A percentile compares a stretch with the other conserved stretches of the same genome.
Evolutionary conservation across 2,113 vertebrate species (phyloP).

Genomic region (Perca schrenkii): DNA sequence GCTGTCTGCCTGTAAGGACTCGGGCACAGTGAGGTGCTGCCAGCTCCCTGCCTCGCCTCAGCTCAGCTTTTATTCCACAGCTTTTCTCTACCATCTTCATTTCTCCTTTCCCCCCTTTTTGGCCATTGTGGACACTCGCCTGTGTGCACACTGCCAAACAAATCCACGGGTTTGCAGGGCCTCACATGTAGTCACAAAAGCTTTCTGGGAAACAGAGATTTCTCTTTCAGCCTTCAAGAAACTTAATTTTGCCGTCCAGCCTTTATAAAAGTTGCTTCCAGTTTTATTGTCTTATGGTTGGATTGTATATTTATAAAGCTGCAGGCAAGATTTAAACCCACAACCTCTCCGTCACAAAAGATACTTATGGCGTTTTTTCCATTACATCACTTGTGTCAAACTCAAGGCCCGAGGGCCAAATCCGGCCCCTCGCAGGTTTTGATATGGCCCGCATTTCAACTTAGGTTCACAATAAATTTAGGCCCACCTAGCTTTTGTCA

Average conservation of each 20-base stretch:
- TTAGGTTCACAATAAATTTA: too few relatives aligned
- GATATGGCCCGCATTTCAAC: too few relatives aligned
- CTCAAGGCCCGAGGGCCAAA: too few relatives aligned
- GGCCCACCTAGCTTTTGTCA: too few relatives aligned
- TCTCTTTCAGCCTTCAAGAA: background rate
- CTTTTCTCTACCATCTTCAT: slow-evolving; percentile 41
- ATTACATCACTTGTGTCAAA: too few relatives aligned
- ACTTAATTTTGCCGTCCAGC: background rate
- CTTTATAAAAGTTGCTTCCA: background rate
- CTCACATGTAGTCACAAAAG: background rate
- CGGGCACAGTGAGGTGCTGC: slow-evolving; percentile 47
- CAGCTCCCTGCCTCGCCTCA: slow-evolving; percentile 18
- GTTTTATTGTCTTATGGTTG: background rate
- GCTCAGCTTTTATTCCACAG: slow-evolving; percentile 48
- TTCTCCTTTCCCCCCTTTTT: background rate
- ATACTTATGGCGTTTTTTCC: too few relatives aligned
- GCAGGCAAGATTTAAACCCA: background rate
- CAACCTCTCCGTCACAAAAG: background rate
- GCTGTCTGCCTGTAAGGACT: slow-evolving; percentile 46
- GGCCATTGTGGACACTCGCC: background rate
- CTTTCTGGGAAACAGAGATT: background rate
- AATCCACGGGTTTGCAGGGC: background rate
- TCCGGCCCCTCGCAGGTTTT: too few relatives aligned
- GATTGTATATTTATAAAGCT: background rate
- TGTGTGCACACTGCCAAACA: background rate